Percentiles rank a stretch among this genome's conserved stretches.
These are phyloP conservation scores for Mesochorus sp. DNA, from an alignment of 2,888 invertebrate species.

Conservation along the genomic window DNA sequence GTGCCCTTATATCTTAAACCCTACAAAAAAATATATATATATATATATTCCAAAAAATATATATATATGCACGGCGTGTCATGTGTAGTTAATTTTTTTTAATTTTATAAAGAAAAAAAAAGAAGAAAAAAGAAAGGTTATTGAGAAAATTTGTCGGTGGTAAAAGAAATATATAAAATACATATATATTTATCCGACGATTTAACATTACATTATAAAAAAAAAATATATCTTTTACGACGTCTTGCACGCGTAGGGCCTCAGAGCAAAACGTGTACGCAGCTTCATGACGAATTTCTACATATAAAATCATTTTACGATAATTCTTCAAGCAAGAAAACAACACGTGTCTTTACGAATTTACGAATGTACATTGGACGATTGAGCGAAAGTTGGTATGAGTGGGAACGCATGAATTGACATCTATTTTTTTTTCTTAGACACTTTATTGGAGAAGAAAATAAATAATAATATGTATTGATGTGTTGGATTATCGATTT, in stretches of 20 bases:
- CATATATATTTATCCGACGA: not conserved
- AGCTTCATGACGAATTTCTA: slow-evolving; percentile 15
- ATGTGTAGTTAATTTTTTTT: slow-evolving; percentile 3
- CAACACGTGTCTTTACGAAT: slow-evolving; percentile 9
- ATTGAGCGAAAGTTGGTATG: slow-evolving; percentile 5
- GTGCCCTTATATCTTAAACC: slow-evolving; percentile 39
- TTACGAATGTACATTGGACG: slow-evolving; percentile 5
- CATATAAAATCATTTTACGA: slow-evolving; percentile 7
- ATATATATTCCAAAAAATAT: slow-evolving; percentile 1
- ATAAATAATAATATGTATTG: slow-evolving; percentile 8
- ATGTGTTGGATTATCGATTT: slow-evolving; percentile 36
- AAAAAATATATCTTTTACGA: slow-evolving; percentile 5
- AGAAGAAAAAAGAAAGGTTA: slow-evolving; percentile 3
- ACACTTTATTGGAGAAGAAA: slow-evolving; percentile 20
- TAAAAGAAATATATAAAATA: not conserved
- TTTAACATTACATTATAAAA: not conserved
- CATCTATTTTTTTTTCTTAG: slow-evolving; percentile 14
- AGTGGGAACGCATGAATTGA: slow-evolving; percentile 24
- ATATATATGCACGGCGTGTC: slow-evolving; percentile 7
- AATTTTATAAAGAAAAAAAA: not conserved
- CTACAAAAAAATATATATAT: slow-evolving; percentile 12
- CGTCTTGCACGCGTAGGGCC: slow-evolving; percentile 26
- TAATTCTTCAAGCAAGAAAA: slow-evolving; percentile 14
- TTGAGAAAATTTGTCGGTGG: not conserved
- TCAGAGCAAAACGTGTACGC: not conserved